phyloP scores from a whole-genome alignment of 2,113 vertebrate genomes.

The Carollia perspicillata region DNA sequence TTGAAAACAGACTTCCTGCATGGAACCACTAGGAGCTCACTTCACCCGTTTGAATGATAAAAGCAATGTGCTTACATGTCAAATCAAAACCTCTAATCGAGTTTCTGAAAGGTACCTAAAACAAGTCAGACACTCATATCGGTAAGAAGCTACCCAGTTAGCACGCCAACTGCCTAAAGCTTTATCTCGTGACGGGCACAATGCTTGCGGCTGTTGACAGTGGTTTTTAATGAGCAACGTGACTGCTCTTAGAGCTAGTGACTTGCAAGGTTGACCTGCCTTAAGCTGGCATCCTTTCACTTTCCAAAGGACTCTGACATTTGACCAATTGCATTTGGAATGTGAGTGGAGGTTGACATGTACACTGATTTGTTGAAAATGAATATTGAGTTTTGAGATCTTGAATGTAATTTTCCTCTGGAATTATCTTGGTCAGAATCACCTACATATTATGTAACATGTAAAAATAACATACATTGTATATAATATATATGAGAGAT shows the following conservation, averaged over 20 bases:
- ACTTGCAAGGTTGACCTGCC: background rate
- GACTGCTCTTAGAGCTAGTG: background rate
- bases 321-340: rapidly evolving
- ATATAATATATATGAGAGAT: background rate
- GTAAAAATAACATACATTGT: too few species aligned
- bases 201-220: background rate
- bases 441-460: background rate
- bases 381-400: background rate
- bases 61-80: background rate
- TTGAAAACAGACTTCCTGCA: background rate
- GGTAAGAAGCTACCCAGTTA: background rate
- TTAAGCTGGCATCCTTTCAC: background rate
- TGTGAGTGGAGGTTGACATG: background rate
- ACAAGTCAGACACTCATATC: background rate
- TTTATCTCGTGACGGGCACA: background rate
- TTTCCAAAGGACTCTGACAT: background rate
- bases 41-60: background rate
- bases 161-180: background rate
- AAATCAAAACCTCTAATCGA: background rate
- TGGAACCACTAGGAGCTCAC: background rate
- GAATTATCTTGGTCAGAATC: background rate
- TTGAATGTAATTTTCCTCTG: background rate
- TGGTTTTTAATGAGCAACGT: background rate
- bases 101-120: background rate
- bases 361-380: background rate